A percentile compares a stretch with the other conserved stretches of the same genome.
Evolutionary conservation across 2,888 invertebrate species (phyloP).

Genomic region (Pemphredon lugubris): DNA sequence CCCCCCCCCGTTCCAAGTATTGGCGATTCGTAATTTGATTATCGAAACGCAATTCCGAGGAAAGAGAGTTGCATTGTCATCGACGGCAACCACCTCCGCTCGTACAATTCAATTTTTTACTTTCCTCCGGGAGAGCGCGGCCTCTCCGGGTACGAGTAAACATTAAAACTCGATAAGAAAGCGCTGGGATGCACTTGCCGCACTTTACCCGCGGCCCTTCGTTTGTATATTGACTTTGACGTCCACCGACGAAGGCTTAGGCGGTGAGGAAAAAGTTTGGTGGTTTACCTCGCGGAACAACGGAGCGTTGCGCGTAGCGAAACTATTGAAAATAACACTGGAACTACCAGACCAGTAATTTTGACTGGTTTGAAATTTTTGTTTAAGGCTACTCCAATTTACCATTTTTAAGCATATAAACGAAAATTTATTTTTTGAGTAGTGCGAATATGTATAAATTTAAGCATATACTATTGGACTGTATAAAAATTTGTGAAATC

Average conservation of each 20-base stretch:
- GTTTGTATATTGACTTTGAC: conserved; percentile 57
- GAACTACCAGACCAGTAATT: no score
- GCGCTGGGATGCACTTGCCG: conserved; percentile 19
- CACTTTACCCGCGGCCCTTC: conserved; percentile 40
- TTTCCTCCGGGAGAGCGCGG: conserved; percentile 26
- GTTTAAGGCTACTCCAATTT: no score
- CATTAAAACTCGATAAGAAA: conserved; percentile 57
- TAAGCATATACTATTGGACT: no score
- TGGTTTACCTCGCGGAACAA: conserved; percentile 12
- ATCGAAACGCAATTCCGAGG: conserved; percentile 49
- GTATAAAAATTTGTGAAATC: no score
- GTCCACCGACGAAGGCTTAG: conserved; percentile 34
- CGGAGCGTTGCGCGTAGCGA: conserved; percentile 3
- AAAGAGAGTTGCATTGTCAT: conserved; percentile 49
- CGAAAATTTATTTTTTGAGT: no score
- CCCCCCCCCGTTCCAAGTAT: conserved; percentile 13
- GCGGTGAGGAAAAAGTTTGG: neutral
- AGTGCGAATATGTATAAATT: no score
- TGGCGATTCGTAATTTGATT: conserved; percentile 59
- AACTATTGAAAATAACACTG: no score
- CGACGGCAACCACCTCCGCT: conserved; percentile 26
- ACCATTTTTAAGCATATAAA: no score
- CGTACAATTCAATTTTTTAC: conserved; percentile 58
- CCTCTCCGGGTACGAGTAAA: conserved; percentile 46
- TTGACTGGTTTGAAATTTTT: no score